These are phyloP conservation scores for Netelia virgata DNA, from an alignment of 2,888 invertebrate genomes.

Conservation along the genomic window DNA sequence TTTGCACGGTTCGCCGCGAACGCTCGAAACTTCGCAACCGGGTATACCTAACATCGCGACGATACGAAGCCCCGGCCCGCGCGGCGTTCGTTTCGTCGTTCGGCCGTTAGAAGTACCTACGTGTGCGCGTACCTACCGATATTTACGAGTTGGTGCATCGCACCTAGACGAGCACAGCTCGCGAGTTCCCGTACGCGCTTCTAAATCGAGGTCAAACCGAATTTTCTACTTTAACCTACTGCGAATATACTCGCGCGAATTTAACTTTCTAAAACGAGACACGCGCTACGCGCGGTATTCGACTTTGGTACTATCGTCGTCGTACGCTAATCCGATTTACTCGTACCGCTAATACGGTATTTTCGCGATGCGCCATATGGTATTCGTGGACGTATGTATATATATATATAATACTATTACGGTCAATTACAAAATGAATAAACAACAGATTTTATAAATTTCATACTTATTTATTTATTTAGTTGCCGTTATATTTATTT, in stretches of 20 bases:
- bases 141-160: constrained; percentile 44
- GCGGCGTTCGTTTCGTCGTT: constrained; percentile 20
- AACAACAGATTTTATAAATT: too few relatives aligned
- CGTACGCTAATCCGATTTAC: constrained; percentile 26
- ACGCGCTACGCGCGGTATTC: constrained; percentile 57
- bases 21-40: constrained; percentile 44
- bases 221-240: constrained; percentile 85
- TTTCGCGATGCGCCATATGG: constrained; percentile 20
- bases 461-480: too few relatives aligned
- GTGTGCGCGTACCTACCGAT: constrained; percentile 12
- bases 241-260: constrained; percentile 81
- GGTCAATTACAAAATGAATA: too few relatives aligned
- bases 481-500: too few relatives aligned
- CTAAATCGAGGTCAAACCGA: constrained; percentile 84
- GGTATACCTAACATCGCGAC: constrained; percentile 60
- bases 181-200: constrained; percentile 68
- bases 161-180: constrained; percentile 42
- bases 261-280: constrained; percentile 83
- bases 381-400: constrained; percentile 4
- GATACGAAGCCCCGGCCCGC: constrained; percentile 15
- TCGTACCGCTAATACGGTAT: constrained; percentile 20
- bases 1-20: constrained; percentile 15
- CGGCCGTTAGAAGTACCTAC: not conserved
- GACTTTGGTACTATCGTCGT: constrained; percentile 49
- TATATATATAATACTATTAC: too few relatives aligned